These are phyloP conservation scores for Nycticebus coucang DNA, from an alignment of 2,113 vertebrate species.

Conservation along the genomic window DNA sequence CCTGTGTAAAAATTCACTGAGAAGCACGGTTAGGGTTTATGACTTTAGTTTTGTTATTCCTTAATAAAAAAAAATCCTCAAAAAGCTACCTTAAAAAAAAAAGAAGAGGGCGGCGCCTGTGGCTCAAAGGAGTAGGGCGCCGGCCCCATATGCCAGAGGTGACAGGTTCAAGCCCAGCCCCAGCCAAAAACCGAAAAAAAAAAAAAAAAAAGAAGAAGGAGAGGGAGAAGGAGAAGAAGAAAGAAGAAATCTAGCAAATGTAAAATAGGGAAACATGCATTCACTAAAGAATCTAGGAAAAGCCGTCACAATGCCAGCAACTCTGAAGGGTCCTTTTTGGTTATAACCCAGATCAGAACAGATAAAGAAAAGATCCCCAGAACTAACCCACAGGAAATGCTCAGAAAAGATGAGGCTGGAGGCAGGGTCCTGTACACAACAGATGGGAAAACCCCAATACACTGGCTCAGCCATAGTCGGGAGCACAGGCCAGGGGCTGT, in stretches of 20 bases:
- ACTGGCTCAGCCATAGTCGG: not conserved
- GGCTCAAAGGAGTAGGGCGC: too few species aligned
- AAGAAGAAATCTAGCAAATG: not conserved
- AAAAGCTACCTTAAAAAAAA: conserved; percentile 10
- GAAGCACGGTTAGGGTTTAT: not conserved
- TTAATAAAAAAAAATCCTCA: not conserved
- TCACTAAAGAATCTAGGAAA: not conserved
- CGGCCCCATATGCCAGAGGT: too few species aligned
- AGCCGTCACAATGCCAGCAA: not conserved
- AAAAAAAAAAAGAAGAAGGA: too few species aligned
- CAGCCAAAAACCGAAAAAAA: too few species aligned
- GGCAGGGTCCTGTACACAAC: not conserved
- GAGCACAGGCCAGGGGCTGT: not conserved
- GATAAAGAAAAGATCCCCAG: not conserved
- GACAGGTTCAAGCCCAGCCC: too few species aligned
- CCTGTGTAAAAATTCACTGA: not conserved
- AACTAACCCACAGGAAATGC: not conserved
- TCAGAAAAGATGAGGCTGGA: not conserved
- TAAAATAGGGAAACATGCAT: not conserved
- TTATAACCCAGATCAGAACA: not conserved
- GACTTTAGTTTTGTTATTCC: not conserved
- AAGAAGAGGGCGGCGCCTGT: too few species aligned
- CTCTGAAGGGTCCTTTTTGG: conserved; percentile 6
- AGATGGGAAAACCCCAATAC: not conserved
- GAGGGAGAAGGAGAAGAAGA: too few species aligned